Conservation (phyloP, 92 coral and sea anemone genomes). For the Galaxea fascicularis region DNA sequence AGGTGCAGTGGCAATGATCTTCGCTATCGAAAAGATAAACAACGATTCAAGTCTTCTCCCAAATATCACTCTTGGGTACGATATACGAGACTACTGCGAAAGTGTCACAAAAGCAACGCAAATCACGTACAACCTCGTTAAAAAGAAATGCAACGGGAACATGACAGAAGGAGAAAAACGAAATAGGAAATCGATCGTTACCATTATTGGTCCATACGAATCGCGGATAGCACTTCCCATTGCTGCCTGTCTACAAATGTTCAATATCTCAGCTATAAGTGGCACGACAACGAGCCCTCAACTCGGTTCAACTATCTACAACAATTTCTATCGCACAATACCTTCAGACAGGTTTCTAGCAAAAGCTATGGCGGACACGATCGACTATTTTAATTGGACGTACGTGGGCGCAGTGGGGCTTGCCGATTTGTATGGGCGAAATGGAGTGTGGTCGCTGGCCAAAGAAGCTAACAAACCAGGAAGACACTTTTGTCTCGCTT, state of each 20-base stretch:
- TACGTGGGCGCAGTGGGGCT: conserved; percentile 80
- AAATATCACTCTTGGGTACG: conserved; percentile 24
- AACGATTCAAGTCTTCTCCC: conserved; percentile 61
- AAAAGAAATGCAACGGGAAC: background rate
- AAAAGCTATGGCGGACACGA: conserved; percentile 83
- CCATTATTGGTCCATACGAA: conserved; percentile 77
- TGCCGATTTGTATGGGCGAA: conserved; percentile 81
- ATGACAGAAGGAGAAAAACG: background rate
- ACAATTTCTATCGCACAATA: conserved; percentile 72
- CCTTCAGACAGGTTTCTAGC: conserved; percentile 83
- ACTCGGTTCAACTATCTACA: conserved; percentile 72
- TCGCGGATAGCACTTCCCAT: conserved; percentile 72
- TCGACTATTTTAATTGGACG: conserved; percentile 77
- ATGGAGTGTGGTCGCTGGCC: conserved; percentile 78
- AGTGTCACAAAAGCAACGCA: conserved; percentile 67
- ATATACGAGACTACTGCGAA: conserved; percentile 81
- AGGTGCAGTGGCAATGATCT: conserved; percentile 63
- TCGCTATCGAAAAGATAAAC: conserved; percentile 64
- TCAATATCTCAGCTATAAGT: conserved; percentile 64
- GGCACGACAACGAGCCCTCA: conserved; percentile 78
- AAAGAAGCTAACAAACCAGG: conserved; percentile 68
- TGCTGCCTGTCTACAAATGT: conserved; percentile 75
- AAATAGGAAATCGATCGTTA: conserved; percentile 50
- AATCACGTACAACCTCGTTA: conserved; percentile 68
- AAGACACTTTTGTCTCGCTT: conserved; percentile 74